Percentiles rank a stretch among this genome's conserved stretches.
Conservation (phyloP, 2,888 invertebrate species). For the Apodemia mormo region DNA sequence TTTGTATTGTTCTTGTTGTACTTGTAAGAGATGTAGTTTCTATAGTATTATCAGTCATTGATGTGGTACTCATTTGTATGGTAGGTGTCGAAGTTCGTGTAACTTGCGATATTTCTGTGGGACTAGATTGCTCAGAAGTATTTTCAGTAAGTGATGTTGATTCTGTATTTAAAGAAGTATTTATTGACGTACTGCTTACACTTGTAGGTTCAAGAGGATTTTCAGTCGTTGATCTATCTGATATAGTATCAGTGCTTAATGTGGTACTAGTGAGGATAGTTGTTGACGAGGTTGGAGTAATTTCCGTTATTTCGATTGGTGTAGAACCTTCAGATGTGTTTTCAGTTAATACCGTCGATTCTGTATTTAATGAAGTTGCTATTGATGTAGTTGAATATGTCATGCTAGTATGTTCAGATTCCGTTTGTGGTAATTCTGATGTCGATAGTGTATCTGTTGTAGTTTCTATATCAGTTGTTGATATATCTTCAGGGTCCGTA, state of each 20-base stretch:
- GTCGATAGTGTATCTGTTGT: background rate
- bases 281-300: background rate
- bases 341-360: background rate
- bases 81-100: background rate
- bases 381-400: background rate
- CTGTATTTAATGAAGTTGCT: background rate
- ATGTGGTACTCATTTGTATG: background rate
- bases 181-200: no score
- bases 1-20: background rate
- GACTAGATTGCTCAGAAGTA: no score
- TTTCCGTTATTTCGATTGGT: background rate
- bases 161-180: no score
- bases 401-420: background rate
- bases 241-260: background rate
- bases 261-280: background rate
- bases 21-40: background rate
- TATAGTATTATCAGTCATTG: background rate
- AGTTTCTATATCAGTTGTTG: background rate
- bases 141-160: no score
- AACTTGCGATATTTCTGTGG: no score
- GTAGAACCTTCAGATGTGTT: slow-evolving; percentile 1
- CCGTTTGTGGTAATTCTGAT: background rate
- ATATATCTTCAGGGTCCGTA: no score
- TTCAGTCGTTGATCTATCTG: background rate
- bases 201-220: no score